Evolutionary conservation across 2,888 invertebrate genomes (phyloP), one percentile per base, ranked within the genome.

Genomic region (Scaptomyza cyrtandrae): DNA sequence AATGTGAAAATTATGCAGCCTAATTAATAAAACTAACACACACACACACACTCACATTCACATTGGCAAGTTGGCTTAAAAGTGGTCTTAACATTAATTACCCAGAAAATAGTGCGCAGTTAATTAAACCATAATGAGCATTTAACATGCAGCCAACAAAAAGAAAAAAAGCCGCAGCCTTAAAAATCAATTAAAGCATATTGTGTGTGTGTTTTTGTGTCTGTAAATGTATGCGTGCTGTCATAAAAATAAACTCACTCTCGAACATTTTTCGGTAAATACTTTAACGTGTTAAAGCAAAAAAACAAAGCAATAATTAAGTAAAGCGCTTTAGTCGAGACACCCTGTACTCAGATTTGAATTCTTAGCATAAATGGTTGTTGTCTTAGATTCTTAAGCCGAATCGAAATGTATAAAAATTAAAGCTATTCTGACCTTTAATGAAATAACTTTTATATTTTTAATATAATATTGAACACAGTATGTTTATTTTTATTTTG

Each of bases 91-190:
- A 84, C 85, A 85, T 83, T 78, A 86, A 86, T 84, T 83, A 80
- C 85, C 85, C 62, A 76, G 71, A 79, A 85, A 77, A 82, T 82
- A 76, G 80, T 80, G 80, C 71, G 65, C 74, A 79, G 86, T 75
- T 88, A 89, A 88, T 89, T 88, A 88, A 85, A 86, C 77, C 71
- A 73, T 80, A 88, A 88, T 89, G 83, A 77, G 76, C 57, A 56
- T 75, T 80, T 56, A 73, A 77, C 88, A 88, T 86, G 88, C 82
- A 76, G 53, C 58, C 41, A 27, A 7, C 29, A 29, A 29, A 29
- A 29, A n/a, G n/a, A n/a, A 29, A 29, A 6, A 33, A 46, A 55
- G 11, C 31, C n/a, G 33, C 31, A 50, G 65, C 44, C 58, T 6
- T 14, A 14, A 71, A 80, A 79, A 75, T 80, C 81, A 81, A 86